Conservation (phyloP, 2,888 invertebrate genomes). For the Torymus aiolomorphi region DNA sequence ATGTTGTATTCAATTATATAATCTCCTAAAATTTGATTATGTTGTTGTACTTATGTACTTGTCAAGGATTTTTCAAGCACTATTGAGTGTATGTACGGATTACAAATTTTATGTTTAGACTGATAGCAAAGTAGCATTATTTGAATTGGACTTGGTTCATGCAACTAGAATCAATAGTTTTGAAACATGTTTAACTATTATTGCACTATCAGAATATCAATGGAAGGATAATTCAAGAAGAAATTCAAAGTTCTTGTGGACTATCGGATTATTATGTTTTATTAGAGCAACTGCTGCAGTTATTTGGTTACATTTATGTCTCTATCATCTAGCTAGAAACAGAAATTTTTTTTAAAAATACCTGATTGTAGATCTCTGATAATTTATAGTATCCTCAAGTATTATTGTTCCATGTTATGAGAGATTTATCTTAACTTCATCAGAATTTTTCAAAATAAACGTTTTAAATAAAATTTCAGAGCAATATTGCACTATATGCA, state of each 20-base stretch:
- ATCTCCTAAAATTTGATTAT: constrained; percentile 83
- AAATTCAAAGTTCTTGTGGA: constrained; percentile 80
- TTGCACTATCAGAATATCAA: constrained; percentile 88
- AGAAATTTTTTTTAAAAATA: constrained; percentile 74
- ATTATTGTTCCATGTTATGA: constrained; percentile 87
- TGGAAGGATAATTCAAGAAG: constrained; percentile 73
- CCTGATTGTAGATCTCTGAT: constrained; percentile 77
- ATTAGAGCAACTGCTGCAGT: constrained; percentile 91
- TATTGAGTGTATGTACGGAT: constrained; percentile 87
- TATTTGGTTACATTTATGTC: constrained; percentile 88
- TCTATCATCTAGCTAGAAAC: constrained; percentile 80
- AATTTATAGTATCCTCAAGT: constrained; percentile 76
- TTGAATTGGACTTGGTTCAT: constrained; percentile 93
- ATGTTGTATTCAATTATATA: constrained; percentile 84
- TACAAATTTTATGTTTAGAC: constrained; percentile 86
- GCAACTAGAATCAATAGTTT: constrained; percentile 90
- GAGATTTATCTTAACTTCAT: constrained; percentile 84
- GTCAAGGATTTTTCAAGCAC: constrained; percentile 90
- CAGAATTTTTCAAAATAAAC: constrained; percentile 90
- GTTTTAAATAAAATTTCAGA: constrained; percentile 84
- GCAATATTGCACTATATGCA: constrained; percentile 92
- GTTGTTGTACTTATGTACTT: constrained; percentile 81
- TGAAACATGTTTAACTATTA: constrained; percentile 88
- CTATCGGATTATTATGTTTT: constrained; percentile 83
- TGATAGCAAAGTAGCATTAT: constrained; percentile 85